Base-by-base conservation (phyloP, 2,888 invertebrate genomes). In the Gerris lacustris region DNA sequence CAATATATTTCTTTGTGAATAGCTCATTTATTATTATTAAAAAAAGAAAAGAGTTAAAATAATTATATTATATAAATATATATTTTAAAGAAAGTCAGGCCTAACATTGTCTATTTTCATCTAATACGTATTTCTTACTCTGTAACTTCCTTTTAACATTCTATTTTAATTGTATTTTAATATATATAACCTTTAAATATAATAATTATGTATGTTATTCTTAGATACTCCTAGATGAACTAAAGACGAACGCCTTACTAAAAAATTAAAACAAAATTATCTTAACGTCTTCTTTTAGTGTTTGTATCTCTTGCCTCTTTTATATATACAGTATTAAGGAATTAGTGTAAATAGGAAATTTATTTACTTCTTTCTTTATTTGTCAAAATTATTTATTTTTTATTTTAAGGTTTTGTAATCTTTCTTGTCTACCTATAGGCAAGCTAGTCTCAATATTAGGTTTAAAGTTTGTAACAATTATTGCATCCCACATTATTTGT, bases 261-360 rank as follows among this genome's bases (percentile, higher is more conserved):
- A 67, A 63, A 45, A 72, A 72, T 15, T 67, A 70, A n/a, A 68
- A 70, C 44, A 67, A 47, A 2, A 47, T 70, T 62, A 66, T 72
- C 17, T 45, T 18, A 64, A n/a, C 17, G 17, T n/a, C 31, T 55
- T 55, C 55, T 55, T 11, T 15, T 11, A 15, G 15, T 55, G 55
- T 55, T 55, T 55, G 5, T 55, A 55, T 55, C 9, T 55, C 55
- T 55, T 55, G 55, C 55, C 55, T 55, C 55, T 55, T 55, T 55
- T 55, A 55, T 55, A 55, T 55, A 9, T 11, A 11, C 55, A 55
- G 55, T 55, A 55, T 55, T 55, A 55, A 15, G 55, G 31, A 31
- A 31, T 31, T 31, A 31, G 31, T 31, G 31, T 31, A 31, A 31
- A 31, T 31, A 31, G 31, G 31, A 31, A 31, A 31, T 31, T 31